A percentile compares a stretch with the other conserved stretches of the same genome.
Conservation (phyloP, 2,113 vertebrate genomes). For the Osmerus eperlanus region DNA sequence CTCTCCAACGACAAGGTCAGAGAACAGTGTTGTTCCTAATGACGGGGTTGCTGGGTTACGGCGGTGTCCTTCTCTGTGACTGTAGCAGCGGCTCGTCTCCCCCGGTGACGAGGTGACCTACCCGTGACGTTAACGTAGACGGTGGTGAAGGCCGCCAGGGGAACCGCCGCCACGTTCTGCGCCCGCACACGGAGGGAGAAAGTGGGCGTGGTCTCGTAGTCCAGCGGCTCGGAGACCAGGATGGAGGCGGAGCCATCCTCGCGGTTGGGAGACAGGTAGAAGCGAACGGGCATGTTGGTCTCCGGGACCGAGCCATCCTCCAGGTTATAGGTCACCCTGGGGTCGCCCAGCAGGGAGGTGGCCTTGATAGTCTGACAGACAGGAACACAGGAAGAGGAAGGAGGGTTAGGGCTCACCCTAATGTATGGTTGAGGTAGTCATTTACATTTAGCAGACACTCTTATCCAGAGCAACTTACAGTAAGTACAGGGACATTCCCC, state of each 20-base stretch:
- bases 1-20: too few relatives aligned
- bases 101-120: too few relatives aligned
- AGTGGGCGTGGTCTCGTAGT: conserved; percentile 80
- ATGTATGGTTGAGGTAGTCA: too few relatives aligned
- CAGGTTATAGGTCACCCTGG: conserved; percentile 83
- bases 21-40: too few relatives aligned
- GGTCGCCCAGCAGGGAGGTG: conserved; percentile 82
- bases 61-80: too few relatives aligned
- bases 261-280: conserved; percentile 87
- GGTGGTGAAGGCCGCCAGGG: conserved; percentile 79
- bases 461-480: too few relatives aligned
- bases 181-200: conserved; percentile 82
- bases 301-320: conserved; percentile 86
- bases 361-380: conserved; percentile 80
- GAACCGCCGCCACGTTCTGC: conserved; percentile 83
- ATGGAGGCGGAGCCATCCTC: conserved; percentile 83
- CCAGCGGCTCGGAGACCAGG: conserved; percentile 82
- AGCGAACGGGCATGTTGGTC: conserved; percentile 85
- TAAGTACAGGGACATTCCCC: too few relatives aligned
- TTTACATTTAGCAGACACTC: too few relatives aligned
- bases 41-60: too few relatives aligned
- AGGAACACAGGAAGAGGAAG: not conserved
- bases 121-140: conserved; percentile 85
- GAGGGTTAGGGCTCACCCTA: not conserved
- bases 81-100: too few relatives aligned